Base-by-base conservation (phyloP, 2,113 vertebrate species). In the Argyrosomus japonicus region DNA sequence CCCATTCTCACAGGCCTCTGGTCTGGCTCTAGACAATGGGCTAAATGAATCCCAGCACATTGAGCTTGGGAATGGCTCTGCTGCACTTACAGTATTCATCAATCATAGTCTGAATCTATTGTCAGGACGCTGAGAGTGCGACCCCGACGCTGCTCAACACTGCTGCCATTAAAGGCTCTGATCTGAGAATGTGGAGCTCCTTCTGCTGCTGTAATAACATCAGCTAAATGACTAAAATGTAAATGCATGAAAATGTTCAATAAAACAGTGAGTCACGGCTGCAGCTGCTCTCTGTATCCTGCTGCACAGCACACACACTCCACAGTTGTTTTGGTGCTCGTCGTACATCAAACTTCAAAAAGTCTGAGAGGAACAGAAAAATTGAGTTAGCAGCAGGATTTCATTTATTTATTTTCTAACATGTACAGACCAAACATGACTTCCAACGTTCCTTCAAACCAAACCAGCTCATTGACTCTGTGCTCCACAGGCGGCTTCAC, bases 31-130 rank as follows among this genome's bases (percentile, higher is more conserved):
- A 81, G 69, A 88, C 82, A 87, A 85, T 69, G 76, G 68, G 32
- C 68, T 45, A 50, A 76, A 84, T 79, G 82, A 73, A 54, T 79
- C 47, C 48, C 76, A 63, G 82, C 69, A 61, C 77, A 56, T 1
- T 0, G 63, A 47, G 83, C 80, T 86, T 90, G 88, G 88, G 83
- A 86, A 84, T 75, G 76, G 71, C 67, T 67, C 23, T 4, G 79
- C 83, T 9, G 48, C 81, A 73, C 80, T 80, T 86, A 87, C 91
- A 89, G 79, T 83, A 68, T 71, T 81, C 87, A 92, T 90, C 87
- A 79, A 88, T 90, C 91, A 90, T 86, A 13, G 82, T 85, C 84
- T 54, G 64, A 0, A 79, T 62, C 73, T 23, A 65, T 85, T 85
- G 89, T 88, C 76, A 43, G 68, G 58, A 57, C 2, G 60, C 60